These are phyloP conservation scores for Lampris megalopsis DNA, from an alignment of 2,113 vertebrate genomes.

Conservation along the genomic window DNA sequence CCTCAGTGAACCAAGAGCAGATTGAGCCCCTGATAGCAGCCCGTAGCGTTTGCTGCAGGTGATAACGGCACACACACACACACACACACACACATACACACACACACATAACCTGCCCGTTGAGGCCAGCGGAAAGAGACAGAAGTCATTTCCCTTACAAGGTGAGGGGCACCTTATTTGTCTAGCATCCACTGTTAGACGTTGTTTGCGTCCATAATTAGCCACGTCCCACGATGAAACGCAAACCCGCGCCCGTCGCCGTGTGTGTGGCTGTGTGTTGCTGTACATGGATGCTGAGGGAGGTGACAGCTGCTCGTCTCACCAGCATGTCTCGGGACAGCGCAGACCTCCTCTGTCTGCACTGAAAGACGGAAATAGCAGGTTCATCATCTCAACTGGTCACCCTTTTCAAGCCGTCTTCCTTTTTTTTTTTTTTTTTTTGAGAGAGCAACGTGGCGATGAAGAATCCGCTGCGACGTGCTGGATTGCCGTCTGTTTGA, in stretches of 20 bases:
- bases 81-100: slow-evolving; percentile 19
- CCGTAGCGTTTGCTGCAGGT: slow-evolving; percentile 71
- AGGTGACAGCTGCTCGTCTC: not conserved
- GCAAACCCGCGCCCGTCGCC: not conserved
- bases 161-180: slow-evolving; percentile 31
- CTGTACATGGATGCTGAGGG: not conserved
- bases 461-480: slow-evolving; percentile 72
- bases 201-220: slow-evolving; percentile 22
- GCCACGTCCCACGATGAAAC: too few species aligned
- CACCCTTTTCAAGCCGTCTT: slow-evolving; percentile 49
- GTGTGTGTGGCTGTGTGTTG: not conserved
- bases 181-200: slow-evolving; percentile 29
- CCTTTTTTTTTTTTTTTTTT: slow-evolving; percentile 23
- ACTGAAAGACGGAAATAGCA: slow-evolving; percentile 10
- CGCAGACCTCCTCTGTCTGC: not conserved
- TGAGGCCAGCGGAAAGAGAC: slow-evolving; percentile 24
- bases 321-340: not conserved
- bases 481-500: slow-evolving; percentile 76
- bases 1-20: slow-evolving; percentile 79
- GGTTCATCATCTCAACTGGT: slow-evolving; percentile 35
- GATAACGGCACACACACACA: slow-evolving; percentile 69
- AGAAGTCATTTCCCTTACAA: slow-evolving; percentile 22
- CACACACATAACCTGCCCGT: slow-evolving; percentile 11
- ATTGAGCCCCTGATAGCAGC: slow-evolving; percentile 77
- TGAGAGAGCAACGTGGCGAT: slow-evolving; percentile 51